Base-by-base conservation (phyloP, 2,888 invertebrate genomes). In the Callinectes sapidus region DNA sequence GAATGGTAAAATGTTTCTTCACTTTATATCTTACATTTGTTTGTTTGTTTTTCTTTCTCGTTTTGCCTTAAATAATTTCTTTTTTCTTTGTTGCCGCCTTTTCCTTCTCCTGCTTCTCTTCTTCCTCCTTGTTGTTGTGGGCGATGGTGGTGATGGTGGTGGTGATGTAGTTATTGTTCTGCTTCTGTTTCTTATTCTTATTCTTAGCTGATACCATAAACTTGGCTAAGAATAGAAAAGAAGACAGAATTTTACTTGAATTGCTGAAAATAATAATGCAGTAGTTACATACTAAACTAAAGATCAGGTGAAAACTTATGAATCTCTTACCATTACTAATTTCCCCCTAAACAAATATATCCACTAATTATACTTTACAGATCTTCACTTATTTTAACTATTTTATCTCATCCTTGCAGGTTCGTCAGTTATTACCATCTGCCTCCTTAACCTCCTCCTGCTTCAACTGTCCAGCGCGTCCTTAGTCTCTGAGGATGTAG, bases 341-440 rank as follows among this genome's bases (percentile, higher is more conserved):
- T 10, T 35, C 28, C 71, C 1, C 71, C 6, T 71, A 2, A 71
- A 71, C 71, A 71, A 18, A 16, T 23, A 8, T 28, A 71, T 1
- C 5, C 28, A 71, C 23, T 28, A 81, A 81, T 14, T 16, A 81
- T 16, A 81, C 81, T 81, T 32, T 16, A 16, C 35, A 14, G 10
- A 14, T 81, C 81, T 81, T 14, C 35, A n/a, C 28, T 71, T 71
- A 6, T 8, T 28, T 61, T 48, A 8, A 8, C 48, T 8, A 5
- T 71, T 71, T 71, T 71, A 71, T 71, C 28, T 71, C 71, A 71
- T n/a, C 71, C 2, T 81, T 81, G n/a, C 81, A 81, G 81, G 81
- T 81, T 81, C 81, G 16, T 81, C 81, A 81, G 35, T 35, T 35
- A 35, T 14, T 35, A 81, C 14, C 32, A 32, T 35, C 32, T 35